Base-by-base conservation (phyloP, 2,888 invertebrate species). In the Acleris emargana region DNA sequence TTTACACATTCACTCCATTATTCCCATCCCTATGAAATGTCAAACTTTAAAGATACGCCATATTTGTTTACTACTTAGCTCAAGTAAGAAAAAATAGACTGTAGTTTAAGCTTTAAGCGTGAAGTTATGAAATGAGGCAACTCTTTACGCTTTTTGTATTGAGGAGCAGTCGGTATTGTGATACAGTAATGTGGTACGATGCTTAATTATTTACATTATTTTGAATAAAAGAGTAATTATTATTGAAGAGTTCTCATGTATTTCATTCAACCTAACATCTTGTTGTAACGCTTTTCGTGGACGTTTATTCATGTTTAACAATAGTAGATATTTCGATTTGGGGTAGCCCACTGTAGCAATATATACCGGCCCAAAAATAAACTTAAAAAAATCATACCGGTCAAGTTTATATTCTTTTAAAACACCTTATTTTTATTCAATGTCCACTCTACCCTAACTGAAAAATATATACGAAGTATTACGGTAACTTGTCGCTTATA, bases 221-320 rank as follows among this genome's bases (percentile, higher is more conserved):
- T 84, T 88, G 81, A 90, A 91, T 91, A 90, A 90, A 89, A 89
- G 76, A 85, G 80, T 86, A 87, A 86, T 80, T 74, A 82, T 82
- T 83, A 86, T 83, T 80, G 81, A 82, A 76, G 73, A 78, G 78
- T 82, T 81, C 77, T 80, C 72, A 69, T 78, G 86, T 83, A 88
- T 89, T 90, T 90, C 86, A 88, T 89, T 83, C 78, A 79, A 84
- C 84, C 85, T 79, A 76, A 80, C 72, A 77, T 74, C 68, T 70
- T n/a, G 53, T 58, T 57, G 49, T 62, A 47, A 60, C 47, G 51
- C 51, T 49, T 49, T 61, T 64, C 47, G 67, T 67, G 51, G 51
- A 32, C 22, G 79, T 78, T 67, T 73, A 73, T 69, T 67, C 64
- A 70, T 70, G 79, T 76, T 77, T 78, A 67, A 71, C 7, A 49